Base-by-base conservation (phyloP, 2,113 vertebrate species). In the Larimichthys crocea region DNA sequence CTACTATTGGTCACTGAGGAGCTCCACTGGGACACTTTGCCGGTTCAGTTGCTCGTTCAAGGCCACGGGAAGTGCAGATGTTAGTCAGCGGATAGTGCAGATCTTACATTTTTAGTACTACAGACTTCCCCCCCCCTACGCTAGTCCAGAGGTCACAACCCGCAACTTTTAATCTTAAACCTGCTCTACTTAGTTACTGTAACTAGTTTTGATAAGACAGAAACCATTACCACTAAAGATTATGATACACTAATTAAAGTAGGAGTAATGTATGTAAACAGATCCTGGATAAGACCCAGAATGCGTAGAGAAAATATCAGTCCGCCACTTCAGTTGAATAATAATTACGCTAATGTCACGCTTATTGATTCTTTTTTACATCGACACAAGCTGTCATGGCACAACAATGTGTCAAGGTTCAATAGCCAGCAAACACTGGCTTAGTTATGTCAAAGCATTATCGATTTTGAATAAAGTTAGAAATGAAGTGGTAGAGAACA, bases 341-440 rank as follows among this genome's bases (percentile, higher is more conserved):
- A 71, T 64, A 78, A 82, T 80, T 24, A 62, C 50, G 16, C 74
- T 72, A 62, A 79, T 84, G 64, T 17, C 26, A 76, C 64, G 57
- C 59, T 31, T 48, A 86, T 82, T 52, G 59, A 87, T 86, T 79
- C 7, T 71, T 22, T 22, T 70, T 76, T 65, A 44, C 57, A 75
- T 83, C 12, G 19, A 80, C 70, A 56, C 48, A 59, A 44, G 53
- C 53, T 40, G 63, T 82, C 50, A 48, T 46, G 16, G 31, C 67
- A 20, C 48, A 63, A n/a, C 19, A 64, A 70, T 35, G 59, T 64
- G 55, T 84, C 19, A 9, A 9, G 24, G 61, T 14, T 22, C 64
- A 52, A 24, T 52, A 42, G 42, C 67, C 22, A 16, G 14, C 55
- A 56, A 10, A 26, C 22, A n/a, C 16, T 0, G 52, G 69, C 66